phyloP scores from a whole-genome alignment of 2,888 invertebrate species.

The Diaphora mendica region DNA sequence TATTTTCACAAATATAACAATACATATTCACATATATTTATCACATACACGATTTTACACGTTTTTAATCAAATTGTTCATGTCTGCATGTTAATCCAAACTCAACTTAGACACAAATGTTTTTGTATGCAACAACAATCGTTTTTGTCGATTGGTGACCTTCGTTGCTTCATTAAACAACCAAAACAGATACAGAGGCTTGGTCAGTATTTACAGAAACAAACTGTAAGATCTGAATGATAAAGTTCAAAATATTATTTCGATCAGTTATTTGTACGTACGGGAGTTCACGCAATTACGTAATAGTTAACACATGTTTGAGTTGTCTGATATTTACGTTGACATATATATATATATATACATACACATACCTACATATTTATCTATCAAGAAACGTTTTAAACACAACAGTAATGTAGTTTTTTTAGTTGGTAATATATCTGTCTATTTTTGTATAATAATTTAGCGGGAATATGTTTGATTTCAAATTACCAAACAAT shows the following conservation, averaged over 20 bases:
- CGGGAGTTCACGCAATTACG: not conserved
- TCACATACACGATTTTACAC: not conserved
- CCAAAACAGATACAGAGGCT: not conserved
- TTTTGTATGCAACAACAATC: not conserved
- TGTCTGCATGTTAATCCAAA: not conserved
- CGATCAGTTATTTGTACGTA: not conserved
- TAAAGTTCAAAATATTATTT: not conserved
- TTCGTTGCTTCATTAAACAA: slow-evolving; percentile 4
- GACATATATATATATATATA: not conserved
- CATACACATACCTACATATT: not conserved
- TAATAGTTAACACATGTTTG: not conserved
- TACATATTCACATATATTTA: not conserved
- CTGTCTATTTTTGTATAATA: too few species aligned
- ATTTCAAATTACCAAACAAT: too few species aligned
- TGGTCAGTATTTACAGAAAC: not conserved
- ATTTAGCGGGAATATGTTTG: too few species aligned
- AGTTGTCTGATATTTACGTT: not conserved
- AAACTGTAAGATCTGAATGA: not conserved
- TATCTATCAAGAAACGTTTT: not conserved
- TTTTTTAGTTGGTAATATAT: too few species aligned
- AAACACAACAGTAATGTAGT: too few species aligned
- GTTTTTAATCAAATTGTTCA: not conserved
- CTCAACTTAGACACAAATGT: not conserved
- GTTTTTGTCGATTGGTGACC: not conserved
- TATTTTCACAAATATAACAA: not conserved